A percentile compares a stretch with the other conserved stretches of the same genome.
Evolutionary conservation across 2,113 vertebrate genomes (phyloP).

Genomic region (Lycocorax pyrrhopterus): DNA sequence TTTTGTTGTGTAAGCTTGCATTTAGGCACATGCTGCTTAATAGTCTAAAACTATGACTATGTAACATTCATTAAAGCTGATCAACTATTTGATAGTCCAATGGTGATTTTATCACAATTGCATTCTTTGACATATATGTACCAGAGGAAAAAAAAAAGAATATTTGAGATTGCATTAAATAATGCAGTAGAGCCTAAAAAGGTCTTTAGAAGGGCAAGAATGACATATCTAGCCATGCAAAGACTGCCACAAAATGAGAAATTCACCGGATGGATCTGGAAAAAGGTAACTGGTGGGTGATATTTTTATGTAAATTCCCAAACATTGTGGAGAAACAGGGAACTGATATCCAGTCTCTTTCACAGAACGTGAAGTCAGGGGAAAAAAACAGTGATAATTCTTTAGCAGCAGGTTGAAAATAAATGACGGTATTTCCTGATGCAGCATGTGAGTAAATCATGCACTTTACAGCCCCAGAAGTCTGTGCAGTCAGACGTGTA

Average conservation of each 20-base stretch:
- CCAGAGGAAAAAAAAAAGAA: background rate
- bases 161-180: background rate
- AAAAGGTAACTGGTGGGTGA: background rate
- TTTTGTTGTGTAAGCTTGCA: background rate
- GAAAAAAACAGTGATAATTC: background rate
- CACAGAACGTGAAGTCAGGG: background rate
- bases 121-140: background rate
- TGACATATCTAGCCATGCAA: background rate
- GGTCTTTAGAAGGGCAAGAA: background rate
- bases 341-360: background rate
- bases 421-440: background rate
- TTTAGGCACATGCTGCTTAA: background rate
- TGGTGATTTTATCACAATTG: background rate
- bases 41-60: background rate
- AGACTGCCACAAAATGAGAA: background rate
- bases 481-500: background rate
- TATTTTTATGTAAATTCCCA: background rate
- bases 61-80: background rate
- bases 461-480: background rate
- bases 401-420: background rate
- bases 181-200: background rate
- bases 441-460: background rate
- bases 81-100: background rate
- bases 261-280: background rate
- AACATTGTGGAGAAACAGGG: background rate